Percentiles rank a stretch among this genome's conserved stretches.
These are phyloP conservation scores for Carposina sasakii DNA, from an alignment of 1,140 invertebrate species.

Conservation along the genomic window DNA sequence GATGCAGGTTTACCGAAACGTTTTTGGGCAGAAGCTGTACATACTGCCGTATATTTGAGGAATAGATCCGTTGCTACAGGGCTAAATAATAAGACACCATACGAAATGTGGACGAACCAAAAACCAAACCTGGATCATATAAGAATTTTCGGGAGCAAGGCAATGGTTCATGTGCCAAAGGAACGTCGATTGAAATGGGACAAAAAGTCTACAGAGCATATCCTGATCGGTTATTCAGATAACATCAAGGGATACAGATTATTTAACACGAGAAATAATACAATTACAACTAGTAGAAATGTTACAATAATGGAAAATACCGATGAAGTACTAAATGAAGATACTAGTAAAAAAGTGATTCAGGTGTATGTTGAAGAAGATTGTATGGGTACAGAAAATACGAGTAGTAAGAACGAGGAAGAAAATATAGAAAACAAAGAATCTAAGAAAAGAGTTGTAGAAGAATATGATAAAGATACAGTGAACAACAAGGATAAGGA, in stretches of 20 bases:
- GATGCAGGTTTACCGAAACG: too few relatives aligned
- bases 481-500: conserved; percentile 5
- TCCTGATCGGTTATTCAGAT: conserved; percentile 19
- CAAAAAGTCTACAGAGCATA: conserved; percentile 17
- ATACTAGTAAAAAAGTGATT: conserved; percentile 2
- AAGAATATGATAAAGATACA: neutral
- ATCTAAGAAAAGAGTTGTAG: neutral
- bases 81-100: conserved; percentile 23
- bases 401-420: conserved; percentile 5
- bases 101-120: conserved; percentile 39
- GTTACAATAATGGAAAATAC: conserved; percentile 6
- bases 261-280: conserved; percentile 15
- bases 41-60: too few relatives aligned
- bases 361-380: conserved; percentile 13
- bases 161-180: conserved; percentile 15
- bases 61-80: too few relatives aligned
- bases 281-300: conserved; percentile 17
- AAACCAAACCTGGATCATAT: conserved; percentile 41
- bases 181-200: conserved; percentile 21
- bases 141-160: conserved; percentile 42
- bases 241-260: conserved; percentile 21
- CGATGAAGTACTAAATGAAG: neutral
- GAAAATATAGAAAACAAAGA: conserved; percentile 5
- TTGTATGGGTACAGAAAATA: conserved; percentile 2
- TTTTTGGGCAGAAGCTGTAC: too few relatives aligned